Evolutionary conservation across 1,140 invertebrate species (phyloP), one percentile per base, ranked within the genome.

Genomic region (Atta colombica): DNA sequence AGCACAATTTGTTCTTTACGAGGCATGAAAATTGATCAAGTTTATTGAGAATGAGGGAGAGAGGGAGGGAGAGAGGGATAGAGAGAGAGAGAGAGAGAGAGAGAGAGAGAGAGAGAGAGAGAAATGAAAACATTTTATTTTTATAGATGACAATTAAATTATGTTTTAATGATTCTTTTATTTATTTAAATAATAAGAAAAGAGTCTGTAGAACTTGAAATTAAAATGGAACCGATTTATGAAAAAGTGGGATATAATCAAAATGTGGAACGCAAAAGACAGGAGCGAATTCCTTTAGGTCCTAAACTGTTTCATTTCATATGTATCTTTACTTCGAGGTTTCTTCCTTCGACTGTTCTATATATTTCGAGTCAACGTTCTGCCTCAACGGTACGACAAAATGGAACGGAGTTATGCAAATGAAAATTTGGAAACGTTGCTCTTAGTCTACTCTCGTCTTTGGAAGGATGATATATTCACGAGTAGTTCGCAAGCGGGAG

Each of bases 161-260:
- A 86, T 65, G 72, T 75, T 66, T 80, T 71, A 77, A 84, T 77
- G 55, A 86, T 28, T 69, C 66, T 86, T 80, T 92, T 90, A 91
- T 90, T 91, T 90, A 91, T 90, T 92, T 90, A 91, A 92, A 87
- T 87, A 92, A 90, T 63, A 66, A 74, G 86, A 68, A 80, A 65
- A 35, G 31, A 74, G 58, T 21, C 39, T 66, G 65, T 12, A 66
- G 65, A 85, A 28, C 16, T 45, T 51, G 21, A 71, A 81, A 81
- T 55, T 55, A 31, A 81, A 16, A 80, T 25, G 14, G 5, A 71
- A 39, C 18, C 49, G 72, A 85, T n/a, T 39, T 28, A 45, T 35
- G 68, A 71, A 68, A 4, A 8, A 75, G 39, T 25, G n/a, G 77
- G 31, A 16, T 85, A 71, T 78, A 61, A 45, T 51, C 72, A 86